Evolutionary conservation across 1,140 invertebrate species (phyloP).

Genomic region (Zaprionus inermis): DNA sequence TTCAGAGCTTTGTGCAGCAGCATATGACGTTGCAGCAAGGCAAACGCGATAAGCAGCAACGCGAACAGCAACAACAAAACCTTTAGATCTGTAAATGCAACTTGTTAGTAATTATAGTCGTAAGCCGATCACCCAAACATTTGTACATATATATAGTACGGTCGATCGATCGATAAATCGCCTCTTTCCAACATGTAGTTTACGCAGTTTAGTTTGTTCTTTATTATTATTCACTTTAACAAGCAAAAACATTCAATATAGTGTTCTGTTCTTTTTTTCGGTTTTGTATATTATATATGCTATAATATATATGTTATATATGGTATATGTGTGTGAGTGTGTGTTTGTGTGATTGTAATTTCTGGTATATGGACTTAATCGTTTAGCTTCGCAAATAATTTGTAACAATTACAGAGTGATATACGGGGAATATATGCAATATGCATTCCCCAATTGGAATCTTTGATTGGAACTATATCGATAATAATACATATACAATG

Average conservation of each 20-base stretch:
- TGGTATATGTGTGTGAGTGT: slow-evolving; percentile 32
- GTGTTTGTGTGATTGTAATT: slow-evolving; percentile 19
- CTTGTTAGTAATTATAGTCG: slow-evolving; percentile 8
- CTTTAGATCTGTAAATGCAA: not conserved
- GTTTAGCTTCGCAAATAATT: slow-evolving; percentile 74
- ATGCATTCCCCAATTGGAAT: slow-evolving; percentile 27
- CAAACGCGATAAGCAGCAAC: slow-evolving; percentile 52
- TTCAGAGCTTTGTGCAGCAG: slow-evolving; percentile 61
- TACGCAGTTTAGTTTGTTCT: slow-evolving; percentile 54
- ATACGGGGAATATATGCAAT: slow-evolving; percentile 42
- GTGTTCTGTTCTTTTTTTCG: slow-evolving; percentile 59
- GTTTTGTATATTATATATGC: slow-evolving; percentile 32
- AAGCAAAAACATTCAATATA: slow-evolving; percentile 84
- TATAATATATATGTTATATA: slow-evolving; percentile 18
- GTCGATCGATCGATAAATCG: not conserved
- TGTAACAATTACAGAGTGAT: slow-evolving; percentile 61
- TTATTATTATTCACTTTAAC: slow-evolving; percentile 81
- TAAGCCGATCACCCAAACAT: slow-evolving; percentile 1
- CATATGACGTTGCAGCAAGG: slow-evolving; percentile 52
- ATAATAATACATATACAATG: slow-evolving; percentile 46
- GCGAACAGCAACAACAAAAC: slow-evolving; percentile 13
- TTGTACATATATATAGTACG: not conserved
- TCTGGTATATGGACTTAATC: slow-evolving; percentile 64
- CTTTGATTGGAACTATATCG: slow-evolving; percentile 40
- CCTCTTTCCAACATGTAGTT: not conserved